phyloP scores from a whole-genome alignment of 2,888 invertebrate species.

The Netelia fuscicornis region DNA sequence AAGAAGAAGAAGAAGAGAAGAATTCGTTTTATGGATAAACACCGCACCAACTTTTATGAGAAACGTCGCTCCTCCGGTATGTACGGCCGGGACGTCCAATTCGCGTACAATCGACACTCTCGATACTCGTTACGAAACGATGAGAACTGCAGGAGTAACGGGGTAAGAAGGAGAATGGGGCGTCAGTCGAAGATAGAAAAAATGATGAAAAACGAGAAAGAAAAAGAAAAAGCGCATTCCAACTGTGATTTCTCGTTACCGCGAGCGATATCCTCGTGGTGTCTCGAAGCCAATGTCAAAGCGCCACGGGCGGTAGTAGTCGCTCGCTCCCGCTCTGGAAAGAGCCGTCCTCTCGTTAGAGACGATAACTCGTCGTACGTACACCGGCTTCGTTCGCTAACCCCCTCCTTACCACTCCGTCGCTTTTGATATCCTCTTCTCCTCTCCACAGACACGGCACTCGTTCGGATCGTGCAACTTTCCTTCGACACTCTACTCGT shows the following conservation, averaged over 20 bases:
- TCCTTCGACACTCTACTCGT: neutral
- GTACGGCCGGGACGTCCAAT: no score
- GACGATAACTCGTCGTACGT: neutral
- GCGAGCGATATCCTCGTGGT: slow-evolving; percentile 6
- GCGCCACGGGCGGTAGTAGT: slow-evolving; percentile 16
- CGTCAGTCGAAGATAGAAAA: neutral
- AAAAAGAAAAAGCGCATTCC: neutral
- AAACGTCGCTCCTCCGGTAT: no score
- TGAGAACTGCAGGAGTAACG: neutral
- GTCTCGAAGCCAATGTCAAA: slow-evolving; percentile 45
- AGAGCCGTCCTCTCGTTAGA: neutral
- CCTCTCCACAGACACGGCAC: slow-evolving; percentile 3
- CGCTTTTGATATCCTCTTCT: neutral
- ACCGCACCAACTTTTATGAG: no score
- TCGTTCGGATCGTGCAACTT: neutral
- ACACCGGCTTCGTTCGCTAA: slow-evolving; percentile 1
- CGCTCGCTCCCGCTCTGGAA: neutral
- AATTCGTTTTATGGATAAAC: no score
- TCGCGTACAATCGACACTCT: no score
- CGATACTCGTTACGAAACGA: neutral
- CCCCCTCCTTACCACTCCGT: neutral
- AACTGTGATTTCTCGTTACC: neutral
- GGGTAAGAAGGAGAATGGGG: neutral
- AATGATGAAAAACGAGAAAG: neutral
- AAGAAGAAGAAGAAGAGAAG: neutral